These are phyloP conservation scores for Elephantulus edwardii DNA, from an alignment of 2,113 vertebrate genomes.

Conservation along the genomic window DNA sequence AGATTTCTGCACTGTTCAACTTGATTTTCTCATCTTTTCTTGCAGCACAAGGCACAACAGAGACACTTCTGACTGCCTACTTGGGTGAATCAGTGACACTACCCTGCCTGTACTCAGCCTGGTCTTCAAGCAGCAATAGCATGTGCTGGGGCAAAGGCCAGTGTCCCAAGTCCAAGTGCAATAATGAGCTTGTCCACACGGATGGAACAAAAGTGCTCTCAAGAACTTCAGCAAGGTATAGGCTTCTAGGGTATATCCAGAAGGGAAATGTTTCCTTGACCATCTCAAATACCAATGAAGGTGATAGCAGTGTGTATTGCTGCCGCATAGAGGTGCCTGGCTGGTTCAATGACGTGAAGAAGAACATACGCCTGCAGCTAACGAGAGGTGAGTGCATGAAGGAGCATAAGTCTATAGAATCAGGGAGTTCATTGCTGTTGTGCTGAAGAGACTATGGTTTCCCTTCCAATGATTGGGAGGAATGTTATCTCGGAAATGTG, in stretches of 20 bases:
- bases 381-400: slow-evolving; percentile 33
- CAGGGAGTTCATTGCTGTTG: background rate
- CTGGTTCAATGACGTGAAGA: slow-evolving; percentile 85
- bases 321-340: slow-evolving; percentile 86
- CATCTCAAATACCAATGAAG: slow-evolving; percentile 66
- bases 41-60: background rate
- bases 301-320: slow-evolving; percentile 82
- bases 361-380: slow-evolving; percentile 75
- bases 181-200: slow-evolving; percentile 71
- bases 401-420: no score
- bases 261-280: slow-evolving; percentile 84
- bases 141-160: slow-evolving; percentile 85
- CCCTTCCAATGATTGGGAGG: background rate
- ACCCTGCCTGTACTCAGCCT: slow-evolving; percentile 78
- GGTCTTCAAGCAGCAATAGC: background rate
- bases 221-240: slow-evolving; percentile 69
- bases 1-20: background rate
- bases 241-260: slow-evolving; percentile 61
- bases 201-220: background rate
- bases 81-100: slow-evolving; percentile 80
- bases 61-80: slow-evolving; percentile 43
- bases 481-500: background rate
- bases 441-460: background rate
- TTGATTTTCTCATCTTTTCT: background rate
- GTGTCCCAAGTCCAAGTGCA: slow-evolving; percentile 79